Evolutionary conservation across 2,888 invertebrate genomes (phyloP).

Genomic region (Norana najaformis): DNA sequence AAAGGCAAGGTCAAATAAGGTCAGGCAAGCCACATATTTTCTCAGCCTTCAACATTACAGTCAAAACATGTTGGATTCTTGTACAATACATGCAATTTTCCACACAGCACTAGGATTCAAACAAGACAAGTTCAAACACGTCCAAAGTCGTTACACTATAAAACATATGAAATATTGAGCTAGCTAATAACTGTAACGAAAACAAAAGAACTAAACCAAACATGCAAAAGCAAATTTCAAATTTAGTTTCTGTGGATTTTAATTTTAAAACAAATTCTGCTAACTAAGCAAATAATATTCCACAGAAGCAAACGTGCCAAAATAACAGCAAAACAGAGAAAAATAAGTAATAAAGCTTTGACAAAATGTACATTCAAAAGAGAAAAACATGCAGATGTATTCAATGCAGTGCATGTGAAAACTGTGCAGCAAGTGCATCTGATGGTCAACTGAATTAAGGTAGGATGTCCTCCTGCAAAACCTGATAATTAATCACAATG

Average conservation of each 20-base stretch:
- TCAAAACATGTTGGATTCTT: background rate
- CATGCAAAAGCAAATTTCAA: background rate
- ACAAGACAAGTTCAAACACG: background rate
- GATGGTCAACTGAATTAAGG: background rate
- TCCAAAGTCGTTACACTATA: background rate
- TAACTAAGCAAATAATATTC: background rate
- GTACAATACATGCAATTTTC: background rate
- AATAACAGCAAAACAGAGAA: background rate
- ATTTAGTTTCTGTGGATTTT: too few species aligned
- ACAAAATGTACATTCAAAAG: background rate
- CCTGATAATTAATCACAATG: background rate
- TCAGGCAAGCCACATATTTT: background rate
- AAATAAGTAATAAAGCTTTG: background rate
- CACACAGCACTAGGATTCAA: background rate
- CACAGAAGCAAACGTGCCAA: background rate
- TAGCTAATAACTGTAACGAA: background rate
- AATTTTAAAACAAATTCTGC: background rate
- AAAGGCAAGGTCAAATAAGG: background rate
- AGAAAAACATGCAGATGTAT: background rate
- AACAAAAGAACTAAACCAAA: background rate
- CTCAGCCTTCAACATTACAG: too few species aligned
- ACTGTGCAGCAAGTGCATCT: too few species aligned
- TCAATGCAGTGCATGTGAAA: background rate
- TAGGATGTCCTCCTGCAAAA: background rate
- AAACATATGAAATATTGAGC: background rate